Percentiles rank a stretch among this genome's conserved stretches.
Evolutionary conservation across 2,113 vertebrate species (phyloP).

Genomic region (Plecturocebus donacophilus): DNA sequence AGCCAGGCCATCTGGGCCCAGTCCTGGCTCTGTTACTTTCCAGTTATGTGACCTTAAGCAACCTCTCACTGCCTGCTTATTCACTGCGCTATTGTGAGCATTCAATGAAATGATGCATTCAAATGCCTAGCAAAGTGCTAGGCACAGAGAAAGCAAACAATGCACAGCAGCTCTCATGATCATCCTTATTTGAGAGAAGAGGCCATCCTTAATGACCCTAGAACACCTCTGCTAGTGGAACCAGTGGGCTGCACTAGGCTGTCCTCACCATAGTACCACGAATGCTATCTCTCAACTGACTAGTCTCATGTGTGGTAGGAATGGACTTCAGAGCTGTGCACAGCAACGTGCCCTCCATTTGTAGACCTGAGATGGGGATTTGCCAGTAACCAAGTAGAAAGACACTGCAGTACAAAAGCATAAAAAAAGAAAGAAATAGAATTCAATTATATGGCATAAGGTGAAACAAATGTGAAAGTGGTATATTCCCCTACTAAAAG

Average conservation of each 20-base stretch:
- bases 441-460: not conserved
- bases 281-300: not conserved
- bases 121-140: not conserved
- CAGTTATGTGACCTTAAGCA: not conserved
- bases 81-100: not conserved
- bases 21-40: constrained; percentile 10
- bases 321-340: not conserved
- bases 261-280: not conserved
- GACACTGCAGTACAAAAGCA: not conserved
- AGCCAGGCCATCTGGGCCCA: constrained; percentile 9
- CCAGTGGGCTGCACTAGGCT: not conserved
- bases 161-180: not conserved
- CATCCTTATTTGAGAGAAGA: not conserved
- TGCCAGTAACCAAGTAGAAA: not conserved
- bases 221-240: not conserved
- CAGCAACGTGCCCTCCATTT: not conserved
- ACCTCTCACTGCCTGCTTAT: not conserved
- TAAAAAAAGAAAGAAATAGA: not conserved
- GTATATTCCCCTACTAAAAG: not conserved
- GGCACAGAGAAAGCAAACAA: not conserved
- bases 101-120: not conserved
- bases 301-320: not conserved
- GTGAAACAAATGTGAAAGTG: not conserved
- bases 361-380: not conserved
- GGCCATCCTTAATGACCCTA: not conserved